Percentiles rank a stretch among this genome's conserved stretches.
phyloP scores from a whole-genome alignment of 2,888 invertebrate species.

The Idaea biselata region DNA sequence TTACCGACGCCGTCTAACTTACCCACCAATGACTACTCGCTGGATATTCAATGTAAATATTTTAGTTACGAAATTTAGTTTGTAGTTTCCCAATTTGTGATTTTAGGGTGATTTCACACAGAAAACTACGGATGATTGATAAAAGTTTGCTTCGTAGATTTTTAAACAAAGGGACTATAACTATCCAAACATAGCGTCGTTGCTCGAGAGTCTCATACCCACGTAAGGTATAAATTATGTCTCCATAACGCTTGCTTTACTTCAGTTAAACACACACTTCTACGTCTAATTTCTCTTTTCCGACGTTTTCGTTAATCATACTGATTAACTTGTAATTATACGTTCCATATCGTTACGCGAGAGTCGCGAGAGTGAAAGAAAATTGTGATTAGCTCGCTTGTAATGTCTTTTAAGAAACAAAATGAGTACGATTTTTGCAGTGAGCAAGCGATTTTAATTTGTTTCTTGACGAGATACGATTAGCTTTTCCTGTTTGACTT shows the following conservation, averaged over 20 bases:
- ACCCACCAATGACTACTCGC: constrained; percentile 66
- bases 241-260: neutral
- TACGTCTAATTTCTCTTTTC: constrained; percentile 32
- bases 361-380: constrained; percentile 31
- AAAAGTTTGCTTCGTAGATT: neutral
- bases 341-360: constrained; percentile 41
- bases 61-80: constrained; percentile 8
- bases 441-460: constrained; percentile 31
- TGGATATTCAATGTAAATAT: constrained; percentile 76
- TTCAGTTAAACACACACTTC: neutral
- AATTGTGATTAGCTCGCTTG: constrained; percentile 44
- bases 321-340: constrained; percentile 41
- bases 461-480: constrained; percentile 16
- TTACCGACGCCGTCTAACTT: constrained; percentile 53
- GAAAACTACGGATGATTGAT: neutral
- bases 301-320: constrained; percentile 44
- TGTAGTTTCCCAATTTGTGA: constrained; percentile 10
- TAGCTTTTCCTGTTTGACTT: neutral
- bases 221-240: neutral
- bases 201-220: neutral
- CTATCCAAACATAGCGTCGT: neutral
- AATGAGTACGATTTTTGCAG: neutral
- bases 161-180: neutral
- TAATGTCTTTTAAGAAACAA: constrained; percentile 39
- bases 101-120: neutral